Conservation (phyloP, 1,140 invertebrate species). For the Leptinotarsa lineolata region DNA sequence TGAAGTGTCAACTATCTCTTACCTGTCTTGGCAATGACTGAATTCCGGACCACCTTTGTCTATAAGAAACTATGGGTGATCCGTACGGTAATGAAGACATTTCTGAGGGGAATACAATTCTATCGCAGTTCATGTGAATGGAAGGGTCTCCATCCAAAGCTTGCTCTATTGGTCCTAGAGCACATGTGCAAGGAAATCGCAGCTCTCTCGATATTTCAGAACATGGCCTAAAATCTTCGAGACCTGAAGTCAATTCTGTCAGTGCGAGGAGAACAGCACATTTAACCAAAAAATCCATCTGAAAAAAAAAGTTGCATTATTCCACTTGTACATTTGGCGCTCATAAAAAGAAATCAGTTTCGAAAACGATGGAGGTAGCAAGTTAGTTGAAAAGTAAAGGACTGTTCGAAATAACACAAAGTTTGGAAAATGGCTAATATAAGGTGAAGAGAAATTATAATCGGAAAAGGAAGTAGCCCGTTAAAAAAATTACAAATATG, state of each 20-base stretch:
- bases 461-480: too few species aligned
- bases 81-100: conserved; percentile 73
- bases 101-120: conserved; percentile 78
- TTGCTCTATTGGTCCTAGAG: conserved; percentile 54
- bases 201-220: conserved; percentile 68
- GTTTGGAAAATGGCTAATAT: too few species aligned
- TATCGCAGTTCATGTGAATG: conserved; percentile 78
- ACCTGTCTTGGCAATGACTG: conserved; percentile 78
- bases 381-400: too few species aligned
- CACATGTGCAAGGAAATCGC: conserved; percentile 66
- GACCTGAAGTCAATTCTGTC: not conserved
- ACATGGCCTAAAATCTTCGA: conserved; percentile 57
- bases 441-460: too few species aligned
- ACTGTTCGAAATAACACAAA: too few species aligned
- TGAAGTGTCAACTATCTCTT: conserved; percentile 19
- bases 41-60: conserved; percentile 76
- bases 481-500: too few species aligned
- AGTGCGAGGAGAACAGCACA: not conserved
- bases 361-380: too few species aligned
- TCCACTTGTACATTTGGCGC: too few species aligned
- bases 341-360: too few species aligned
- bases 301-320: not conserved
- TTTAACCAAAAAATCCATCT: not conserved
- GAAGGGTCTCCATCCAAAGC: conserved; percentile 56
- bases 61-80: conserved; percentile 75